A percentile compares a stretch with the other conserved stretches of the same genome.
Conservation (phyloP, 2,113 vertebrate genomes). For the Entomyzon cyanotis region DNA sequence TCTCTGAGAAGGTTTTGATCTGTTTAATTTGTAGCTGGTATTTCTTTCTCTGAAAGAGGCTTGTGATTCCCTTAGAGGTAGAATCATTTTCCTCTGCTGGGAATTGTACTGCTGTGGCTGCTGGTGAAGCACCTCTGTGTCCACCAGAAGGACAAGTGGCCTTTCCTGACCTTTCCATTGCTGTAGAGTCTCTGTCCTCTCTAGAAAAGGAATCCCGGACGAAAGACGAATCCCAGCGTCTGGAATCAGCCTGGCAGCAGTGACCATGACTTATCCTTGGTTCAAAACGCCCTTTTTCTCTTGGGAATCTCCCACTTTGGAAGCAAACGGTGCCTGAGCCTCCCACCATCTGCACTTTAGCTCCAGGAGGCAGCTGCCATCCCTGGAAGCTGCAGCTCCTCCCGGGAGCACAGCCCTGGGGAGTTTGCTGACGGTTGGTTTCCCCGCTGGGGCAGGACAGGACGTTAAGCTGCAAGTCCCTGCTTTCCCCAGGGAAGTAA, state of each 20-base stretch:
- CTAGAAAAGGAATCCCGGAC: neutral
- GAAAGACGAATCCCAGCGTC: neutral
- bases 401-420: neutral
- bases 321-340: neutral
- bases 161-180: neutral
- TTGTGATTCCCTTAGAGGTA: neutral
- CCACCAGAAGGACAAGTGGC: neutral
- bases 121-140: neutral
- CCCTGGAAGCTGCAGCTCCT: neutral
- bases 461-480: slow-evolving; percentile 56
- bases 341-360: neutral
- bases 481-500: slow-evolving; percentile 72
- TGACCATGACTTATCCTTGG: neutral
- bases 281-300: neutral
- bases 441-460: slow-evolving; percentile 16
- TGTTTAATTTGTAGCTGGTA: neutral
- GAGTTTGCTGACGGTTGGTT: slow-evolving; percentile 14
- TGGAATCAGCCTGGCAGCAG: neutral
- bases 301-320: neutral
- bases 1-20: neutral
- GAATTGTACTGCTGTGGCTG: neutral
- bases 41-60: neutral
- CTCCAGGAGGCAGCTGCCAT: slow-evolving; percentile 8
- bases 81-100: neutral
- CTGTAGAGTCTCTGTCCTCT: neutral